A percentile compares a stretch with the other conserved stretches of the same genome.
Evolutionary conservation across 2,888 invertebrate genomes (phyloP).

Genomic region (Agonopterix alstromeriana): DNA sequence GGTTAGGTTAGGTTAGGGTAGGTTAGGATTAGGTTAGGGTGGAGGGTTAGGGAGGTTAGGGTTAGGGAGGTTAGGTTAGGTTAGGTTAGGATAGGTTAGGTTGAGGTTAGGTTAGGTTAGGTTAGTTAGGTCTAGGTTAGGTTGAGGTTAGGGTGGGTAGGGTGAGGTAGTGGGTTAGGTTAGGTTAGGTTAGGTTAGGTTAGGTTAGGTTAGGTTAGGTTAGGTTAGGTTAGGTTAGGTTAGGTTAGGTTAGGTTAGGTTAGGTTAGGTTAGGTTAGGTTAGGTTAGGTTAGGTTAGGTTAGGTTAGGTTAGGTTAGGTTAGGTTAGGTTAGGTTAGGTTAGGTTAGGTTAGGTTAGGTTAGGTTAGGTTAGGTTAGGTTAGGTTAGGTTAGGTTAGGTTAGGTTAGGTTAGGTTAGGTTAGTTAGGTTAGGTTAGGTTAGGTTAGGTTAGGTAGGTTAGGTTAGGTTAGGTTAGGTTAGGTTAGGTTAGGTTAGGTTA

Average conservation of each 20-base stretch:
- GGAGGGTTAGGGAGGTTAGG: constrained; percentile 10
- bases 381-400: constrained; percentile 15
- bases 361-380: constrained; percentile 12
- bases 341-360: constrained; percentile 4
- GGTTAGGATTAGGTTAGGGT: constrained; percentile 11
- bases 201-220: constrained; percentile 10
- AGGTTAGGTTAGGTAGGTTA: constrained; percentile 13
- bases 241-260: constrained; percentile 13
- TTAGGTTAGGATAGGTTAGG: constrained; percentile 12
- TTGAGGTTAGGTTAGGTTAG: constrained; percentile 4
- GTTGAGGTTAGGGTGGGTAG: constrained; percentile 10
- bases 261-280: constrained; percentile 13
- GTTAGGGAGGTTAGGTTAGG: constrained; percentile 11
- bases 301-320: constrained; percentile 10
- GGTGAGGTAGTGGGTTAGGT: constrained; percentile 11
- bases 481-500: constrained; percentile 1
- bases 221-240: constrained; percentile 11
- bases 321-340: constrained; percentile 12
- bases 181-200: constrained; percentile 12
- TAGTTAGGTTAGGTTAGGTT: constrained; percentile 14
- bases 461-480: constrained; percentile 5
- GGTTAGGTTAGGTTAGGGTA: constrained; percentile 8
- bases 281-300: constrained; percentile 11
- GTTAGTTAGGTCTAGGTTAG: constrained; percentile 9
- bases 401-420: constrained; percentile 15